Base-by-base conservation (phyloP, 2,113 vertebrate genomes). In the Alectura lathami region DNA sequence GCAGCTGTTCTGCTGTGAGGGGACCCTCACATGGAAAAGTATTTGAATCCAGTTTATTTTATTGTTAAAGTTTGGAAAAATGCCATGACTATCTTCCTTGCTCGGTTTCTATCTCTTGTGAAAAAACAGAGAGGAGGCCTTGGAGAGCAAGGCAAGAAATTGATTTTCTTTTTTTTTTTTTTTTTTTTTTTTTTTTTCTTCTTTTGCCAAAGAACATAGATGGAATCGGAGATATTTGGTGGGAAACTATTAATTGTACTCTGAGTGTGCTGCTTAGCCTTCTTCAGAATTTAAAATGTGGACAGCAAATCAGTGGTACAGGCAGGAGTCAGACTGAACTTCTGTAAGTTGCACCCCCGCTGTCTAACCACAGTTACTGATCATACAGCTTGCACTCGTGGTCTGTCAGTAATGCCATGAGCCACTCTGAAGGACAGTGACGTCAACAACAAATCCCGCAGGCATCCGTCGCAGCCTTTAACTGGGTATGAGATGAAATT, bases 111-210 rank as follows among this genome's bases (percentile, higher is more conserved):
- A 0, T 62, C 57, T n/a, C 50, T 53, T 26, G 8, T 79, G 47
- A 74, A 69, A 59, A 89, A 54, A 26, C 13, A 59, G 50, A 45
- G 62, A 51, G 60, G 59, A 64, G 29, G 15, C n/a, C 6, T 67
- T 72, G 32, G 47, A 76, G 43, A 74, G 16, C 34, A 85, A 83
- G 24, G 12, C 20, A 47, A 53, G 36, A 90, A 69, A 27, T 7
- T 20, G 40, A 36, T 40, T 63, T 63, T 40, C 72, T 93, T 83
- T 38, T 84, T 80, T 75, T 9, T 86, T 80, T 40, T 86, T 75
- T 93, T 83, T 38, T 84, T 80, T 75, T 9, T 86, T 80, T n/a
- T n/a, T n/a, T n/a, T 75, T 93, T 83, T 38, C 81, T 80, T 75
- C 10, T 86, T 80, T 40, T 86, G 47, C 42, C 72, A 72, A 53